Conservation (phyloP, 2,797 vertebrate genomes). For the Pagetopsis macropterus region DNA sequence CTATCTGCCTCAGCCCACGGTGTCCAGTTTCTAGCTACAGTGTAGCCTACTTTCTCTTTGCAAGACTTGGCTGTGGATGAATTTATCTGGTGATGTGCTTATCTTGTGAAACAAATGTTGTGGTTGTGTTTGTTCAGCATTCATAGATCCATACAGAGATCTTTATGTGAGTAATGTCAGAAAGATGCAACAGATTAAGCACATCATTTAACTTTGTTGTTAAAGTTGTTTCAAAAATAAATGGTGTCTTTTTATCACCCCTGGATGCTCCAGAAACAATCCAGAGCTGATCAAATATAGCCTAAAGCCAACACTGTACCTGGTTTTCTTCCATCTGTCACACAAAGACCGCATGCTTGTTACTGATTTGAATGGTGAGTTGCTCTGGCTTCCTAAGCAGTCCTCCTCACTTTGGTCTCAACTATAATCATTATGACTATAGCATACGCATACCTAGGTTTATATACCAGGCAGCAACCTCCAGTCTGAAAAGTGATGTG, state of each 20-base stretch:
- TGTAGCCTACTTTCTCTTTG: constrained; percentile 29
- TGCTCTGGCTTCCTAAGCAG: not conserved
- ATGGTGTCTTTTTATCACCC: not conserved
- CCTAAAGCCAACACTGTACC: not conserved
- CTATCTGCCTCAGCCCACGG: constrained; percentile 51
- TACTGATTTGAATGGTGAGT: not conserved
- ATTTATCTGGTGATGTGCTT: not conserved
- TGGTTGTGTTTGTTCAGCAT: too few relatives aligned
- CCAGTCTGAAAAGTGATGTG: too few relatives aligned
- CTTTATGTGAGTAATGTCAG: too few relatives aligned
- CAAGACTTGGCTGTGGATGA: constrained; percentile 11
- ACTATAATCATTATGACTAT: not conserved
- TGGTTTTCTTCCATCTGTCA: constrained; percentile 2
- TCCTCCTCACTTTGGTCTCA: not conserved
- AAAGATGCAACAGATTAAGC: too few relatives aligned
- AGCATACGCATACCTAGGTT: not conserved
- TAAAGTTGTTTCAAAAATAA: too few relatives aligned
- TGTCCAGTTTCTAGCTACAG: constrained; percentile 59
- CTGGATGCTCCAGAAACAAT: not conserved
- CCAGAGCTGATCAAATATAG: not conserved
- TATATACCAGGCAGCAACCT: not conserved
- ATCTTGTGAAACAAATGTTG: not conserved
- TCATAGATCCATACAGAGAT: too few relatives aligned
- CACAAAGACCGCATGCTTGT: not conserved
- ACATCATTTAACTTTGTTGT: too few relatives aligned